Percentiles rank a stretch among this genome's conserved stretches.
Conservation (phyloP, 2,888 invertebrate genomes). For the Aleiodes leptofemur region DNA sequence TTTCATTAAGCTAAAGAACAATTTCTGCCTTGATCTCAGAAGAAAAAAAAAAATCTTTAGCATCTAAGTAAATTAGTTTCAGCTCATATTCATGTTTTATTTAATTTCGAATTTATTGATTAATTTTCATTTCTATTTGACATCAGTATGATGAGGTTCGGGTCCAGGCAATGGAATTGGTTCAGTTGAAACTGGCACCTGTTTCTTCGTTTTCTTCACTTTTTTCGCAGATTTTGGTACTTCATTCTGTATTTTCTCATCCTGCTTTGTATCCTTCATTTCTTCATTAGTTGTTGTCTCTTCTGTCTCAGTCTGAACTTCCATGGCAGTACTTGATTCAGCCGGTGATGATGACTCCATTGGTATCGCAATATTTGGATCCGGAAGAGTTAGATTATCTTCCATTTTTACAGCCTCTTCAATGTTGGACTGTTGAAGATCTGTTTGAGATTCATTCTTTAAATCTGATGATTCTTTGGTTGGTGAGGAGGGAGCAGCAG, state of each 20-base stretch:
- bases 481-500: conserved; percentile 55
- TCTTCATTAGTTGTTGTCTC: conserved; percentile 37
- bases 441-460: background rate
- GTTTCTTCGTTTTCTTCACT: conserved; percentile 66
- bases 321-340: conserved; percentile 44
- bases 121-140: conserved; percentile 45
- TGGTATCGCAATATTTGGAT: conserved; percentile 14
- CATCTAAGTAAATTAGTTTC: conserved; percentile 4
- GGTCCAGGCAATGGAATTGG: conserved; percentile 71
- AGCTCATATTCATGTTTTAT: conserved; percentile 24
- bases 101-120: conserved; percentile 30
- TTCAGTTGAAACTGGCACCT: conserved; percentile 65
- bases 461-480: conserved; percentile 45
- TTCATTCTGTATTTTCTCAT: conserved; percentile 46
- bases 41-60: background rate
- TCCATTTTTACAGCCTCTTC: conserved; percentile 15
- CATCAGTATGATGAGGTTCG: conserved; percentile 50
- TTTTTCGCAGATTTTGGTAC: conserved; percentile 65
- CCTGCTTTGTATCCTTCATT: conserved; percentile 54
- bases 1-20: conserved; percentile 13
- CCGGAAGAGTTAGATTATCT: background rate
- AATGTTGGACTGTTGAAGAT: background rate
- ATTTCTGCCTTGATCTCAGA: background rate
- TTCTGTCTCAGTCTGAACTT: conserved; percentile 44
- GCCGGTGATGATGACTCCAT: background rate